Base-by-base conservation (phyloP, 1,140 invertebrate species). In the Drosophila sturtevanti region DNA sequence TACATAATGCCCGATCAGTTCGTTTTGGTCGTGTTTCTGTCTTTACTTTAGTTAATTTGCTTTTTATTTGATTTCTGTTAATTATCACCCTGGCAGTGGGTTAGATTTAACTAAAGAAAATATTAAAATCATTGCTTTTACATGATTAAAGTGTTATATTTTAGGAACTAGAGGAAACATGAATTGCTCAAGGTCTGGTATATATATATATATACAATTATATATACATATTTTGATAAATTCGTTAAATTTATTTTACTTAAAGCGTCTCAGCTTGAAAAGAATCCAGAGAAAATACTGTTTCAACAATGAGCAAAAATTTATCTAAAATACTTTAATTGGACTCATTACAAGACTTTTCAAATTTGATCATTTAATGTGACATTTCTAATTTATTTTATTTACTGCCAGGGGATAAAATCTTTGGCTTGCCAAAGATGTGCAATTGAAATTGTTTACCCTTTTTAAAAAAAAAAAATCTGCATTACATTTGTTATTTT, bases 1-100 rank as follows among this genome's bases (percentile, higher is more conserved):
- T 48, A 21, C 41, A 10, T 48, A 48, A 21, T 48, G 41, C 41
- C 41, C 41, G 41, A 48, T 55, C 27, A 51, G 62, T 51, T 58
- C 77, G 68, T 54, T 65, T 84, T 86, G 77, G 77, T 85, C 72
- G 52, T 72, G 65, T 73, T 18, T 79, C 34, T 79, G 56, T 65
- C 27, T 59, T 24, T 69, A 64, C 27, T 63, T 18, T 60, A 35
- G 38, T 14, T 62, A 16, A 31, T 63, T 12, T 58, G 48, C 64
- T 61, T 7, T 72, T 27, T 71, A 6, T 61, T 10, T 54, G 70
- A 35, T 72, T 11, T 55, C 10, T 66, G 16, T n/a, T 63, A 12
- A 38, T 18, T 31, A 31, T 31, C 27, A 6, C 27, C 27, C 27
- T 31, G 27, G 27, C 7, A 31, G 27, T 31, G 27, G 4, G 3